Base-by-base conservation (phyloP, 2,888 invertebrate species). In the Cryptus viduatorius region DNA sequence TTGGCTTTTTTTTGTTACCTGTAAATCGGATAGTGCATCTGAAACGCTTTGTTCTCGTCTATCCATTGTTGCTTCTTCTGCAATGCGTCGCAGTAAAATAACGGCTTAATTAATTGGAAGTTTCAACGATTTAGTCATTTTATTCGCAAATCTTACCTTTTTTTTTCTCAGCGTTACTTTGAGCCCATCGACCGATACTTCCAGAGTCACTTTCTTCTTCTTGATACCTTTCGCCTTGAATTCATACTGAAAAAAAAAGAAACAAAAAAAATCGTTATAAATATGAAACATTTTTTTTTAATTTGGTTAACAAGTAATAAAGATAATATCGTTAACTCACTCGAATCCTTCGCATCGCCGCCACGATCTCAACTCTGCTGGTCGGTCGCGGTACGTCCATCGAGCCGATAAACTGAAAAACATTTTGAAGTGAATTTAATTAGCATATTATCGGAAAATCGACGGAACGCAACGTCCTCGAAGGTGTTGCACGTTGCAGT, bases 181-280 rank as follows among this genome's bases (percentile, higher is more conserved):
- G 84, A 99, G 98, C 29, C 99, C 99, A 88, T 99, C 98, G 64
- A 98, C 97, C 24, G 99, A 99, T 87, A 99, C 97, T 90, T 98
- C 97, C 87, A 99, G 96, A 82, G 97, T 97, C 91, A 99, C 99
- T 95, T 99, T 99, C 93, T 98, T 97, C 95, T 99, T 99, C 95
- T 99, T 99, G 93, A 98, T 97, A 78, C 98, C 98, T 94, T 98
- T 98, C 89, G 99, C 97, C 95, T 99, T 99, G 95, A 99, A 99
- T 94, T 99, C 99, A 94, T 99, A 99, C 99, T 99, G 96, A 85
- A 96, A 96, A 90, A 72, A 83, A 87, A 88, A 89, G 87, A 84
- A 59, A 10, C 0, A 10, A 10, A 37, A 37, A 37, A 8, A 37
- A 37, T 4, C 7, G 37, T 37, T 4, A 37, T 37, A 7, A 37